phyloP scores from a whole-genome alignment of 2,113 vertebrate genomes.

The Zosterops lateralis region DNA sequence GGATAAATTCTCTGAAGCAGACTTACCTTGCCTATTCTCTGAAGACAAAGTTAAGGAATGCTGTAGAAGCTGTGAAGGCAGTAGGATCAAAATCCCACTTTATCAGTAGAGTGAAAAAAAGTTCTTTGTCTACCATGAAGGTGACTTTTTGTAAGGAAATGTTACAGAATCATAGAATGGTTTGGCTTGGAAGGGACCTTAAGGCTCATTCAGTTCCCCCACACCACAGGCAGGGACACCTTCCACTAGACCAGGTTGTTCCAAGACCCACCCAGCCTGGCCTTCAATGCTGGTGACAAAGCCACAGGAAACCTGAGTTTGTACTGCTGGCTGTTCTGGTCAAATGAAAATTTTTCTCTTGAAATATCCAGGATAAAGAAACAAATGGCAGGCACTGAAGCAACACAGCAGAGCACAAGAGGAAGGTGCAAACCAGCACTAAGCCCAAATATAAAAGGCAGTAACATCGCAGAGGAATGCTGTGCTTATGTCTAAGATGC shows the following conservation, averaged over 20 bases:
- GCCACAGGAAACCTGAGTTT: neutral
- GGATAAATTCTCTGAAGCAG: neutral
- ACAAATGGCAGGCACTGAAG: neutral
- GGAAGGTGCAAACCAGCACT: neutral
- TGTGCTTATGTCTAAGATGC: neutral
- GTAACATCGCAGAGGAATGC: accelerated
- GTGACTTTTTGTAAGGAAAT: neutral
- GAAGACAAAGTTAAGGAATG: neutral
- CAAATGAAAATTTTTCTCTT: neutral
- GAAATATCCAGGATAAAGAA: neutral
- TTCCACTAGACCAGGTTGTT: neutral
- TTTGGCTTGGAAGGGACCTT: neutral
- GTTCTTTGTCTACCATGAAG: neutral
- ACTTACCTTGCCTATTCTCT: neutral
- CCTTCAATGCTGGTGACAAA: neutral
- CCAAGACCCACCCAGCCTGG: neutral
- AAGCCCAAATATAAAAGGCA: neutral
- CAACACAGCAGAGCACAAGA: neutral
- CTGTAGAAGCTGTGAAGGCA: neutral
- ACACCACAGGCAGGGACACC: neutral
- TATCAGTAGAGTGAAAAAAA: neutral
- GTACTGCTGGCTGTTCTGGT: neutral
- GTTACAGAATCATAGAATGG: neutral
- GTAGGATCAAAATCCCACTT: neutral
- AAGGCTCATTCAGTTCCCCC: neutral